Base-by-base conservation (phyloP, 2,797 vertebrate species). In the Phrynocephalus guinanensis region DNA sequence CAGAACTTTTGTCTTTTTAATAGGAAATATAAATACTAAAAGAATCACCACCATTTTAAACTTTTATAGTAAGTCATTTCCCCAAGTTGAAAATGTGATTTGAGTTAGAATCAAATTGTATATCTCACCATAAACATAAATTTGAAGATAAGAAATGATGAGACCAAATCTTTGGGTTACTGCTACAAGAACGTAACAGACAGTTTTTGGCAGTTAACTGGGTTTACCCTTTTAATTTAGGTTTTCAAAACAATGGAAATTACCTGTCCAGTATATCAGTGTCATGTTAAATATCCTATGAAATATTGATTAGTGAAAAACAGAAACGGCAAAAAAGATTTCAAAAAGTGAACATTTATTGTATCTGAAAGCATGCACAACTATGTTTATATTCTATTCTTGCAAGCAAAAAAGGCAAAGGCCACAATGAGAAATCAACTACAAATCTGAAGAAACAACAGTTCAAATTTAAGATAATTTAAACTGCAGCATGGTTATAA, bases 251-350 rank as follows among this genome's bases (percentile, higher is more conserved):
- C 93, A 95, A 91, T 30, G 84, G 93, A 93, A 95, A 92, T 95
- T 95, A 95, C 94, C 95, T 95, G 95, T 95, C 94, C 95, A 95
- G 95, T 94, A 94, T 95, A 95, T 94, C 95, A 95, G 95, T 94
- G 95, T 95, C 95, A 95, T 95, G 94, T 95, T 95, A 95, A 92
- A 95, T 94, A 95, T 90, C 94, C 94, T 95, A 95, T 93, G 94
- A 95, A 95, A 95, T 93, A 95, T 93, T 91, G 93, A 95, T 95
- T 95, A 95, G 94, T 95, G 83, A 94, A 93, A 93, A 93, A 94
- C 50, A 93, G 75, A 93, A 92, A 87, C 85, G 93, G 82, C 89
- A 73, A 92, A 90, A 94, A 90, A 94, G 88, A 92, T 18, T 94
- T 93, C 89, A 77, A 95, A 78, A 89, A 92, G 89, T 92, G 89